A percentile compares a stretch with the other conserved stretches of the same genome.
Evolutionary conservation across 2,797 vertebrate genomes (phyloP).

Genomic region (Poliocrania exsul): DNA sequence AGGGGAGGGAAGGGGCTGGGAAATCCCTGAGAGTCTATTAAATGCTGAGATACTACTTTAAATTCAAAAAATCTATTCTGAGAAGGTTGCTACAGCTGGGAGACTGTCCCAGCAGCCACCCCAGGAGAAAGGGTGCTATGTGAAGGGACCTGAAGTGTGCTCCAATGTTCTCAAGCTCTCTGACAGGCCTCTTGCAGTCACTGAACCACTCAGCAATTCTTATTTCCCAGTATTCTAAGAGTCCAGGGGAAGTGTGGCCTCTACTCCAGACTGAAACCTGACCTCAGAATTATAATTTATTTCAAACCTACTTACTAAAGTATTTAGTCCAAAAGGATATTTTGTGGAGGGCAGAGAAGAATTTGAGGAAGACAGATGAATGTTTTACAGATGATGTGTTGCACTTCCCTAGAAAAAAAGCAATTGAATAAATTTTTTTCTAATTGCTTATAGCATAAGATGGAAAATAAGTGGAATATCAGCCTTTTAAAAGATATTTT

Average conservation of each 20-base stretch:
- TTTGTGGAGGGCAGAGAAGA: background rate
- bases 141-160: background rate
- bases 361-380: background rate
- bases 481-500: background rate
- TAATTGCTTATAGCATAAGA: background rate
- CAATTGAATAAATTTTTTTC: background rate
- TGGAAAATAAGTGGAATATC: background rate
- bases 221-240: background rate
- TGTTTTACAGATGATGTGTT: background rate
- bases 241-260: background rate
- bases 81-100: background rate
- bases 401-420: background rate
- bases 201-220: background rate
- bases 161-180: background rate
- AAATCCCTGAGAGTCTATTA: background rate
- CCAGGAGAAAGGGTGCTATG: background rate
- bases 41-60: background rate
- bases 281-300: background rate
- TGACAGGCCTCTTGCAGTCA: background rate
- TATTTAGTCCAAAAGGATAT: background rate
- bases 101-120: background rate
- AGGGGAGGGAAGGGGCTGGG: rapidly evolving
- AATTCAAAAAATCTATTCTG: background rate
- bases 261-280: background rate
- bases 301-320: background rate